Base-by-base conservation (phyloP, 2,797 vertebrate genomes). In the Parauchenoglanis ngamensis region DNA sequence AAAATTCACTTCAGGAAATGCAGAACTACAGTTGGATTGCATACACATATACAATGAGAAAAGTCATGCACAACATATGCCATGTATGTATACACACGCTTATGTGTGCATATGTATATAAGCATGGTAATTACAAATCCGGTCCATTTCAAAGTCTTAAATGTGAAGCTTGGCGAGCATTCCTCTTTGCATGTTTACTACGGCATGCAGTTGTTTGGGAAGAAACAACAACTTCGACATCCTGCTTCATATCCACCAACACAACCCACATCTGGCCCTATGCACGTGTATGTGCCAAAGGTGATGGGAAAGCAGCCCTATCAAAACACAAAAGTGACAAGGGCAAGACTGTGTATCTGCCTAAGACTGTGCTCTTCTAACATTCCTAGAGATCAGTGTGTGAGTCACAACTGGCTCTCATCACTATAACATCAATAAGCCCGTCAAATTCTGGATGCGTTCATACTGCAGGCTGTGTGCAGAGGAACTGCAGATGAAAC, bases 241-340 rank as follows among this genome's bases (percentile, higher is more conserved):
- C 83, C 82, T 73, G 35, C n/a, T 57, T 23, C 75, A 49, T 68
- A 79, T 85, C 40, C 68, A 88, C 15, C 54, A 80, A 31, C 68
- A 67, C 40, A 73, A 52, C 54, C 15, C 72, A 87, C 83, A 88
- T 84, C 87, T 84, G 87, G 75, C n/a, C 40, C n/a, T n/a, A 8
- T 80, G 31, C 23, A 31, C 4, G 23, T 87, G 78, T 31, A 56
- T 85, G 83, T 80, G 73, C 59, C 72, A 87, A n/a, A 87, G 80
- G 86, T 86, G 61, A 80, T 88, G 85, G 79, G 85, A 81, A 88
- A 70, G 87, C 35, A 83, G 79, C 54, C 85, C 88, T 84, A 81
- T 84, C 31, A 89, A 89, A 91, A 91, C 88, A 88, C 35, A 46
- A 68, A 85, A 67, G 52, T 76, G 79, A 90, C 52, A 61, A 86